Percentiles rank a stretch among this genome's conserved stretches.
Evolutionary conservation across 2,113 vertebrate genomes (phyloP).

Genomic region (Agelaius tricolor): DNA sequence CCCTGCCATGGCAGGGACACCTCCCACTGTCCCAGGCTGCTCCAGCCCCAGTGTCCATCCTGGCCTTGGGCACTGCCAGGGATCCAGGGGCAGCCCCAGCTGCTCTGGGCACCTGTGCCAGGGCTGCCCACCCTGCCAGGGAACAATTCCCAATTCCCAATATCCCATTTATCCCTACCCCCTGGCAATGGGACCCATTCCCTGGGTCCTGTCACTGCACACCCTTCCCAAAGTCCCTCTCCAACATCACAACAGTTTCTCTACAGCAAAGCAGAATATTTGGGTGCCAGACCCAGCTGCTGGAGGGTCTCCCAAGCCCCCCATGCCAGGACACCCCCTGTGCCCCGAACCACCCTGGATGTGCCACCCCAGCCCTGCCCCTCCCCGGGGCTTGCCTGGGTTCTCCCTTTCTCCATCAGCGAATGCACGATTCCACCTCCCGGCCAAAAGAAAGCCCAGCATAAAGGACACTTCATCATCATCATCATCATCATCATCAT

Average conservation of each 20-base stretch:
- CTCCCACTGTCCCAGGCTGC: accelerated
- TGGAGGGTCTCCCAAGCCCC: background rate
- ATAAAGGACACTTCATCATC: constrained; percentile 30
- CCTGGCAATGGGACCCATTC: background rate
- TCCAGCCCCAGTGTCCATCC: background rate
- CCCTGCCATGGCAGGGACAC: background rate
- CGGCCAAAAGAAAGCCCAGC: background rate
- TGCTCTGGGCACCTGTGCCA: background rate
- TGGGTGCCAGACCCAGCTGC: background rate
- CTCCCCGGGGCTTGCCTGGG: background rate
- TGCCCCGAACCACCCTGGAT: accelerated
- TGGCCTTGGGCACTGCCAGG: background rate
- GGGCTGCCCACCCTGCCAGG: background rate
- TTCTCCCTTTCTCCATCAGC: background rate
- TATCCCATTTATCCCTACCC: accelerated
- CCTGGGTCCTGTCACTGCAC: background rate
- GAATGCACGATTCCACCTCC: background rate
- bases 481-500: no score
- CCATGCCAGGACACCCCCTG: accelerated
- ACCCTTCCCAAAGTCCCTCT: background rate
- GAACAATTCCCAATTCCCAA: background rate
- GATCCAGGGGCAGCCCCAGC: background rate
- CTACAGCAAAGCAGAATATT: background rate
- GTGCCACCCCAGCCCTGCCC: background rate
- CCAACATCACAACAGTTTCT: background rate